Evolutionary conservation across 2,113 vertebrate genomes (phyloP).

Genomic region (Sylvia atricapilla): DNA sequence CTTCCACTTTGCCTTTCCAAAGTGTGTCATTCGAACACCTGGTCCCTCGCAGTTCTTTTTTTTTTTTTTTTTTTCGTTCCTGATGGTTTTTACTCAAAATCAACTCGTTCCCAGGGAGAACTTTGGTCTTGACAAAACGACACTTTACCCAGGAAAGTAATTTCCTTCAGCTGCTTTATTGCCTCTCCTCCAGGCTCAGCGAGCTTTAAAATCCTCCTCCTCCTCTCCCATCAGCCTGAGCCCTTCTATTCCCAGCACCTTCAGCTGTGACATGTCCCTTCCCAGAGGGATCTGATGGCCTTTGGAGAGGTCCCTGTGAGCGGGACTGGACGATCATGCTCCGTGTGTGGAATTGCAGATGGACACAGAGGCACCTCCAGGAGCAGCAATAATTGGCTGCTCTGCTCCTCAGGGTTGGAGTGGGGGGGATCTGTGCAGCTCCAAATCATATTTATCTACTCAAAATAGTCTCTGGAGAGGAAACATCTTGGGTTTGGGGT

Average conservation of each 20-base stretch:
- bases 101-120: not conserved
- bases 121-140: not conserved
- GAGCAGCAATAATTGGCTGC: constrained; percentile 26
- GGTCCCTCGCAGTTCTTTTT: not conserved
- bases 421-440: not conserved
- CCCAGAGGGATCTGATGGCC: not conserved
- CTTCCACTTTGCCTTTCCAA: not conserved
- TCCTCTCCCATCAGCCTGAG: not conserved
- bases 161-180: constrained; percentile 14
- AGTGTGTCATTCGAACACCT: not conserved
- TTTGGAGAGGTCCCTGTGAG: not conserved
- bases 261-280: not conserved
- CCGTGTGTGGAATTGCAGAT: not conserved
- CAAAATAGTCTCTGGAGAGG: constrained; percentile 28
- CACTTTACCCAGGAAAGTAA: not conserved
- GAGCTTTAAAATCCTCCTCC: not conserved
- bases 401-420: not conserved
- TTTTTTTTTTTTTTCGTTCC: not conserved
- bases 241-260: not conserved
- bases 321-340: rapidly evolving
- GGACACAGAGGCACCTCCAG: not conserved
- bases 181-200: not conserved
- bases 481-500: not conserved
- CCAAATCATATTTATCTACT: not conserved
- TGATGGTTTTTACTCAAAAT: not conserved